A percentile compares a stretch with the other conserved stretches of the same genome.
phyloP scores from a whole-genome alignment of 1,140 invertebrate species.

The Mylabris phalerata region DNA sequence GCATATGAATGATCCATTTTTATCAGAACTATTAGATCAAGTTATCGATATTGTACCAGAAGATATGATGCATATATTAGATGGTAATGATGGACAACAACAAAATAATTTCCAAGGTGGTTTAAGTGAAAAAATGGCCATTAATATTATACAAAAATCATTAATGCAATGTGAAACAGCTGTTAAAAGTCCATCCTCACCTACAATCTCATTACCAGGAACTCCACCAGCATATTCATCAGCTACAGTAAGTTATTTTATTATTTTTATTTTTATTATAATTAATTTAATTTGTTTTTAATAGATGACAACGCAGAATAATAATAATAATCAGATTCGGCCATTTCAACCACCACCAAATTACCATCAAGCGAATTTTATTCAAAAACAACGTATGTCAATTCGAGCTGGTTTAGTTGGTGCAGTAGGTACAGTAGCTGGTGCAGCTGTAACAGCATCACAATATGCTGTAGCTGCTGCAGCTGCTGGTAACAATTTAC shows the following conservation, averaged over 20 bases:
- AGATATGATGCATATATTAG: conserved; percentile 47
- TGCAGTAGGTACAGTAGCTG: neutral
- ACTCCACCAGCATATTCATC: conserved; percentile 59
- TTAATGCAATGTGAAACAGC: conserved; percentile 75
- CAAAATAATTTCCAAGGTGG: conserved; percentile 41
- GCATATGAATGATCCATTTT: conserved; percentile 56
- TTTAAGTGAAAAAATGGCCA: conserved; percentile 72
- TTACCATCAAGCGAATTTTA: conserved; percentile 34
- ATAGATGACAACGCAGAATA: conserved; percentile 22
- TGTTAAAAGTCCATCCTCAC: conserved; percentile 56
- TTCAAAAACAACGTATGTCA: conserved; percentile 5
- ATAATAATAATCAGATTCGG: conserved; percentile 18
- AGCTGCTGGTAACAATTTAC: neutral
- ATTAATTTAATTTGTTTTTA: neutral
- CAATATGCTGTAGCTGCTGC: conserved; percentile 31
- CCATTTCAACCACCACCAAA: conserved; percentile 44
- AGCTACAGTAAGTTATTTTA: conserved; percentile 49
- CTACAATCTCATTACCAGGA: conserved; percentile 50
- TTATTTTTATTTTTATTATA: neutral
- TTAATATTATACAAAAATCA: conserved; percentile 83
- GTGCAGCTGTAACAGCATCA: conserved; percentile 25
- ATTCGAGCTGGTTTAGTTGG: conserved; percentile 1
- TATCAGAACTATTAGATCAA: conserved; percentile 77
- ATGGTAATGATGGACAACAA: conserved; percentile 41
- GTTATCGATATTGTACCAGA: conserved; percentile 73